phyloP scores from a whole-genome alignment of 2,888 invertebrate species.

The Osmoderma eremita region DNA sequence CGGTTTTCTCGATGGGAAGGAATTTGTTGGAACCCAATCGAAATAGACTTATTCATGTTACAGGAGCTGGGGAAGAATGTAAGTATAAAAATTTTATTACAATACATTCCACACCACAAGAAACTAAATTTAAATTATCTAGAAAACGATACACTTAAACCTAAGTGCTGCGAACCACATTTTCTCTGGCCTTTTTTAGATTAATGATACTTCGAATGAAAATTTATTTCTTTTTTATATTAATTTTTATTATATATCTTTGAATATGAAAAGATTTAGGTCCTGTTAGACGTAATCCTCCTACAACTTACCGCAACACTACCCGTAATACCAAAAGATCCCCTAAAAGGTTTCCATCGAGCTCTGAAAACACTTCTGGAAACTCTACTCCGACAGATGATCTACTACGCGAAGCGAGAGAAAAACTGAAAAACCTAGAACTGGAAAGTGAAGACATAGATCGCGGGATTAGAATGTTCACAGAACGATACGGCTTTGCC shows the following conservation, averaged over 20 bases:
- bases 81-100: conserved; percentile 6
- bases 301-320: conserved; percentile 16
- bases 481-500: neutral
- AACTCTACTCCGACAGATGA: conserved; percentile 63
- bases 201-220: neutral
- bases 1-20: neutral
- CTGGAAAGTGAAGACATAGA: conserved; percentile 71
- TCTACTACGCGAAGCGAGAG: conserved; percentile 67
- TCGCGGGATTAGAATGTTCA: conserved; percentile 52
- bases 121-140: neutral
- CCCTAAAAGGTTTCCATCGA: neutral
- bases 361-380: conserved; percentile 45
- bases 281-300: neutral
- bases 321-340: neutral
- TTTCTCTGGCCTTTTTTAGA: too few relatives aligned
- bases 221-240: neutral
- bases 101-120: neutral
- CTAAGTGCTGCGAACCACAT: too few relatives aligned
- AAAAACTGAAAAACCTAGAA: conserved; percentile 67
- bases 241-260: neutral
- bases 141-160: too few relatives aligned
- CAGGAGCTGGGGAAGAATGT: conserved; percentile 50
- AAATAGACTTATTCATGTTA: conserved; percentile 35
- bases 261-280: neutral
- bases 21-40: neutral